Percentiles rank a stretch among this genome's conserved stretches.
phyloP scores from a whole-genome alignment of 1,140 invertebrate genomes.

The Drosophila santomea region DNA sequence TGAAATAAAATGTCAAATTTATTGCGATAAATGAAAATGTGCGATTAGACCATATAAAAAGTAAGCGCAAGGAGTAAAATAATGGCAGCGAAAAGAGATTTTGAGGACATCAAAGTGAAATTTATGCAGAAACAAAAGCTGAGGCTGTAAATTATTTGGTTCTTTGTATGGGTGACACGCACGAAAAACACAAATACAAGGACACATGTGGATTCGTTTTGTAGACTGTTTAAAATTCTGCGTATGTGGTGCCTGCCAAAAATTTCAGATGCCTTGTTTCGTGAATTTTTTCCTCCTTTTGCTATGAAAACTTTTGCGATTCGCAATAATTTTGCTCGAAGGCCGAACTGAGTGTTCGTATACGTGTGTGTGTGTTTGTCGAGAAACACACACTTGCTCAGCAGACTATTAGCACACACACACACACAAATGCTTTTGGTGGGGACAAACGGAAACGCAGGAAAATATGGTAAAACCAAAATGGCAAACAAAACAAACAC shows the following conservation, averaged over 20 bases:
- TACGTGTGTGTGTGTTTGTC: slow-evolving; percentile 1
- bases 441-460: slow-evolving; percentile 43
- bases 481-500: slow-evolving; percentile 70
- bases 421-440: slow-evolving; percentile 14
- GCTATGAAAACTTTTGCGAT: slow-evolving; percentile 63
- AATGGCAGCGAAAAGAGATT: slow-evolving; percentile 23
- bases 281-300: slow-evolving; percentile 31
- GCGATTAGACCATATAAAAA: slow-evolving; percentile 46
- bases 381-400: slow-evolving; percentile 33
- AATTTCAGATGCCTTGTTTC: slow-evolving; percentile 43
- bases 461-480: slow-evolving; percentile 74
- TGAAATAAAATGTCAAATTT: slow-evolving; percentile 65
- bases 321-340: slow-evolving; percentile 73
- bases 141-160: slow-evolving; percentile 50
- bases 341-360: slow-evolving; percentile 27
- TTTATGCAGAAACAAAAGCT: slow-evolving; percentile 46
- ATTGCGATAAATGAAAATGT: slow-evolving; percentile 48
- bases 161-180: slow-evolving; percentile 36
- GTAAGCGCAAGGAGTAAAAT: slow-evolving; percentile 14
- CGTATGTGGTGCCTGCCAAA: slow-evolving; percentile 53
- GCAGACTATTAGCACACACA: slow-evolving; percentile 52
- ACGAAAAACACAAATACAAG: slow-evolving; percentile 19
- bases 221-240: slow-evolving; percentile 73
- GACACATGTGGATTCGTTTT: slow-evolving; percentile 40
- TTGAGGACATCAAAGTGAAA: slow-evolving; percentile 57